These are phyloP conservation scores for Limonius californicus DNA, from an alignment of 1,140 invertebrate genomes.

Conservation along the genomic window DNA sequence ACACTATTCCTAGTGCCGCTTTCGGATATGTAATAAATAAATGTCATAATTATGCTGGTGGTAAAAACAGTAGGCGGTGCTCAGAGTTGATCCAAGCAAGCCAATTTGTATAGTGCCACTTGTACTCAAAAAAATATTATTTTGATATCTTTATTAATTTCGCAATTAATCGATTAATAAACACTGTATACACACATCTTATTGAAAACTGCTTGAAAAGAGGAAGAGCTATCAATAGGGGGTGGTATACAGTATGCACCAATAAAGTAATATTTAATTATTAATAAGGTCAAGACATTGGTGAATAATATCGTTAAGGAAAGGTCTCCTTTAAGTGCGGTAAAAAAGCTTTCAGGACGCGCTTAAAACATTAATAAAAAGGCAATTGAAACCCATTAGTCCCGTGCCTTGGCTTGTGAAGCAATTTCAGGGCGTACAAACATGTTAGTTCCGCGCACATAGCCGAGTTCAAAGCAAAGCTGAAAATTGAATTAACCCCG, in stretches of 20 bases:
- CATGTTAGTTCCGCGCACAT: constrained; percentile 27
- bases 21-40: too few relatives aligned
- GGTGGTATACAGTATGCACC: background rate
- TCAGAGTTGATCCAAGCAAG: too few relatives aligned
- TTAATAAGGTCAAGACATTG: background rate
- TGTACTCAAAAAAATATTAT: background rate
- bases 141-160: background rate
- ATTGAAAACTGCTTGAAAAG: background rate
- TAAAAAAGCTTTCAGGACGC: constrained; percentile 11
- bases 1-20: too few relatives aligned
- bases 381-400: constrained; percentile 29
- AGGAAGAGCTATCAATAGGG: background rate
- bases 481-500: constrained; percentile 27
- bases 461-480: constrained; percentile 26
- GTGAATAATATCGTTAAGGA: background rate
- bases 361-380: constrained; percentile 28
- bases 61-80: too few relatives aligned
- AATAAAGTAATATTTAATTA: background rate
- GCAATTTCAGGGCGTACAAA: constrained; percentile 27
- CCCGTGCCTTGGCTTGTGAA: constrained; percentile 23
- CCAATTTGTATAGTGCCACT: too few relatives aligned
- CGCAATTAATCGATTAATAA: background rate
- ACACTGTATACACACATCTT: background rate
- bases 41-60: too few relatives aligned
- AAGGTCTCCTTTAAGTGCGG: constrained; percentile 2